phyloP scores from a whole-genome alignment of 1,140 invertebrate genomes.

The Apis cerana region DNA sequence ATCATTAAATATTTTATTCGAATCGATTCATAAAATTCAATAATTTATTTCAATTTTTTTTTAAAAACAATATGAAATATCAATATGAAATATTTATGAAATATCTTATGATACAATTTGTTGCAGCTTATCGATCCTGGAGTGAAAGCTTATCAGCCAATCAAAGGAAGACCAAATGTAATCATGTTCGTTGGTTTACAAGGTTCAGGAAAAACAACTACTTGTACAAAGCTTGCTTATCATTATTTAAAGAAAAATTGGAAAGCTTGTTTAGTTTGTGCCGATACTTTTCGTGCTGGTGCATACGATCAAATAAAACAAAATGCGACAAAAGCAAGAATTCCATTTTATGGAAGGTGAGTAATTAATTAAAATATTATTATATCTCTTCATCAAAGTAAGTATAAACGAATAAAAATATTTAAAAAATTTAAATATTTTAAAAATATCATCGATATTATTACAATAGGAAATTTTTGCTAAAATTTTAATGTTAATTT shows the following conservation, averaged over 20 bases:
- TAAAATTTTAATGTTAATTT: background rate
- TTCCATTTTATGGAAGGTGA: slow-evolving; percentile 99
- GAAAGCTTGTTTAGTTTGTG: slow-evolving; percentile 99
- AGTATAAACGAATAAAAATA: too few relatives aligned
- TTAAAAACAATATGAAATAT: background rate
- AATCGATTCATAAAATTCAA: too few relatives aligned
- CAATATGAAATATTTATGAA: background rate
- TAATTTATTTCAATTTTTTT: background rate
- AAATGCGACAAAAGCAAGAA: slow-evolving; percentile 99
- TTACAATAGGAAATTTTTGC: too few relatives aligned
- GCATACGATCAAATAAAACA: slow-evolving; percentile 99
- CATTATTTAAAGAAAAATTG: slow-evolving; percentile 99
- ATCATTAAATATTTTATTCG: too few relatives aligned
- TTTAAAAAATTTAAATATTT: too few relatives aligned
- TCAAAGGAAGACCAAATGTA: slow-evolving; percentile 97
- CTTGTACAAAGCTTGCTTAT: slow-evolving; percentile 99
- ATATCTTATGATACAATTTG: slow-evolving; percentile 9
- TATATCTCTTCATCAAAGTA: background rate
- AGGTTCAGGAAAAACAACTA: slow-evolving; percentile 99
- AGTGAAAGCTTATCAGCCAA: slow-evolving; percentile 97
- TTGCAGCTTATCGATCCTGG: slow-evolving; percentile 97
- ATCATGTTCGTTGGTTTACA: slow-evolving; percentile 99
- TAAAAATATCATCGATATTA: too few relatives aligned
- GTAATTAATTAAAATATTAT: slow-evolving; percentile 3
- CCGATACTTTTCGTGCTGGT: slow-evolving; percentile 99